Evolutionary conservation across 2,797 vertebrate genomes (phyloP).

Genomic region (Chiroxiphia lanceolata): DNA sequence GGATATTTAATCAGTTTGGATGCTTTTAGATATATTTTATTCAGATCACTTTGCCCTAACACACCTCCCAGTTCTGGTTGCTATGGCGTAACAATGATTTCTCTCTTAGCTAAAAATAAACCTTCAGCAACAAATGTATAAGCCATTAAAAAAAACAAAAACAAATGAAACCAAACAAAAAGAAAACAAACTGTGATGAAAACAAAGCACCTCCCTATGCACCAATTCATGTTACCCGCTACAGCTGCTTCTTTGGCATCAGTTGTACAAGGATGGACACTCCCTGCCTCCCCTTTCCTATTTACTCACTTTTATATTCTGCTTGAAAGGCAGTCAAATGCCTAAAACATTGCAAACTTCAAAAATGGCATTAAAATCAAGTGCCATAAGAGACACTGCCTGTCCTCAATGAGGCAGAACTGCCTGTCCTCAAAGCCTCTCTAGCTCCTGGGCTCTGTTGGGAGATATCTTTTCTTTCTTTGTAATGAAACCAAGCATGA

Average conservation of each 20-base stretch:
- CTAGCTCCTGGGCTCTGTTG: background rate
- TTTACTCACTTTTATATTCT: background rate
- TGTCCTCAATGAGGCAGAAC: background rate
- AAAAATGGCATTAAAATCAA: background rate
- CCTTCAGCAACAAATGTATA: slow-evolving; percentile 45
- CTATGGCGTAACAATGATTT: slow-evolving; percentile 67
- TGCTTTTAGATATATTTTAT: slow-evolving; percentile 67
- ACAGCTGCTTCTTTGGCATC: background rate
- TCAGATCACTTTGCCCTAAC: slow-evolving; percentile 61
- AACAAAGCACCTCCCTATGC: background rate
- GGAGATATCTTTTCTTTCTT: background rate
- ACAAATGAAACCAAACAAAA: background rate
- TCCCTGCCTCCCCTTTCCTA: background rate
- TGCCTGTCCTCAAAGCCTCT: background rate
- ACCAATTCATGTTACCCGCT: background rate
- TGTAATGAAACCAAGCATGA: background rate
- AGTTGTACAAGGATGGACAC: background rate
- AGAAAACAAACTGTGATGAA: background rate
- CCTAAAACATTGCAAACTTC: background rate
- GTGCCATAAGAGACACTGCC: background rate
- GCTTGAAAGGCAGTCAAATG: background rate
- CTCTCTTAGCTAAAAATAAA: slow-evolving; percentile 71
- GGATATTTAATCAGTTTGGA: slow-evolving; percentile 62
- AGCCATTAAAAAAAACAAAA: background rate
- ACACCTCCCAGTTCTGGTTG: slow-evolving; percentile 68